Evolutionary conservation across 2,888 invertebrate species (phyloP), one percentile per base, ranked within the genome.

Genomic region (Rhopalosiphum nymphaeae): DNA sequence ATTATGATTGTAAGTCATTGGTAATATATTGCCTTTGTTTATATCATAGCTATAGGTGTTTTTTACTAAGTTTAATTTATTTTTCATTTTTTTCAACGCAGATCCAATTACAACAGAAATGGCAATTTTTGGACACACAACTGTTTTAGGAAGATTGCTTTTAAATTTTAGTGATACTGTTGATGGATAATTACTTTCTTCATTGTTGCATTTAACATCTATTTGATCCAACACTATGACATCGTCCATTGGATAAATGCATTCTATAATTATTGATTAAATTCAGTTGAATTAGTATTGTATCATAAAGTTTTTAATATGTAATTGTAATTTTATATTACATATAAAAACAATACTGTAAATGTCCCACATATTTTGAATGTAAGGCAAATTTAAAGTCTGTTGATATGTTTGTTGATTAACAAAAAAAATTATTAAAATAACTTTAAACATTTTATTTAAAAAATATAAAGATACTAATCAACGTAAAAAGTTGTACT

Each of bases 11-110:
- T 67, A 91, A 29, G 86, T 53, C 42, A 94, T 94, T 44, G 94
- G 94, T 44, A 94, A 86, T 61, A 90, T 61, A 91, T 94, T 91
- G 53, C 67, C 61, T 94, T 94, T 94, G n/a, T 94, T 91, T 29
- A 91, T 86, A 91, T 94, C 67, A 86, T 91, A 94, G n/a, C 91
- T 91, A 44, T 87, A 91, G 13, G 94, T 91, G 61, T 61, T 91
- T 91, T 91, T 94, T 42, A 42, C 29, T 9, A 86, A 21, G 42
- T 61, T 91, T 53, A 91, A 84, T 93, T 93, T 93, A 61, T 49
- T 93, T 85, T 93, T 93, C 53, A 57, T 21, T 85, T 93, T 93
- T 61, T 93, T 93, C 61, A 90, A 36, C 13, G 93, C 46, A 4
- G 92, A 92, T 10, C 92, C 92, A 67, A 67, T 26, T 53, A 93